phyloP scores from a whole-genome alignment of 1,140 invertebrate genomes.

The Magallana ariakensis region DNA sequence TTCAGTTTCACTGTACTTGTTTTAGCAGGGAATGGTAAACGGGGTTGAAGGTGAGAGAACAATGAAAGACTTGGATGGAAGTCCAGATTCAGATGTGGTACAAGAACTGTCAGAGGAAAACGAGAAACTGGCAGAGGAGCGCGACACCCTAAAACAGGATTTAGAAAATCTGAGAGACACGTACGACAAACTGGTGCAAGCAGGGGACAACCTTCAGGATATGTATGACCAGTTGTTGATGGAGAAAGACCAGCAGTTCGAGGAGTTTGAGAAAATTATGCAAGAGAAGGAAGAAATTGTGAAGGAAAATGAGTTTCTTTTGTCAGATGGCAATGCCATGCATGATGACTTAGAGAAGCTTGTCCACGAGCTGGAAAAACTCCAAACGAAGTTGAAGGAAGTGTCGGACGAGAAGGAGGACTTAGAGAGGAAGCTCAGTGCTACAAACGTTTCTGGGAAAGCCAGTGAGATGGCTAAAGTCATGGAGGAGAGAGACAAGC shows the following conservation, averaged over 20 bases:
- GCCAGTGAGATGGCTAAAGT: slow-evolving; percentile 71
- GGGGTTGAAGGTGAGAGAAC: neutral
- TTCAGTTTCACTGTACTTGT: no score
- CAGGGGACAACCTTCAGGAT: slow-evolving; percentile 73
- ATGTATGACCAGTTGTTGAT: slow-evolving; percentile 72
- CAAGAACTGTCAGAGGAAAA: slow-evolving; percentile 34
- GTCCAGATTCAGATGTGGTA: neutral
- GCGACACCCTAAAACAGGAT: slow-evolving; percentile 50
- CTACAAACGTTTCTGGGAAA: slow-evolving; percentile 66
- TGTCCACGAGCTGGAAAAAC: slow-evolving; percentile 72
- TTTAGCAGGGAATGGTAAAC: neutral
- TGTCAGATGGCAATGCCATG: slow-evolving; percentile 72
- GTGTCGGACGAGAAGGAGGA: slow-evolving; percentile 69
- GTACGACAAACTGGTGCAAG: slow-evolving; percentile 74
- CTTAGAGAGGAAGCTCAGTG: slow-evolving; percentile 63
- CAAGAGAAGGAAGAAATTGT: slow-evolving; percentile 65
- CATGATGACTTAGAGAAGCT: slow-evolving; percentile 74
- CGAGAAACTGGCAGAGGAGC: slow-evolving; percentile 60
- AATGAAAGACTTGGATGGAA: neutral
- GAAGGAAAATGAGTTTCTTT: slow-evolving; percentile 72
- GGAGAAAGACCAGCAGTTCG: slow-evolving; percentile 67
- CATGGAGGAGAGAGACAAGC: slow-evolving; percentile 70
- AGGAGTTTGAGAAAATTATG: slow-evolving; percentile 61
- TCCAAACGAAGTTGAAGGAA: slow-evolving; percentile 68
- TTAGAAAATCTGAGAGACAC: slow-evolving; percentile 68